phyloP scores from a whole-genome alignment of 2,113 vertebrate genomes.

The Psephotus haematonotus region DNA sequence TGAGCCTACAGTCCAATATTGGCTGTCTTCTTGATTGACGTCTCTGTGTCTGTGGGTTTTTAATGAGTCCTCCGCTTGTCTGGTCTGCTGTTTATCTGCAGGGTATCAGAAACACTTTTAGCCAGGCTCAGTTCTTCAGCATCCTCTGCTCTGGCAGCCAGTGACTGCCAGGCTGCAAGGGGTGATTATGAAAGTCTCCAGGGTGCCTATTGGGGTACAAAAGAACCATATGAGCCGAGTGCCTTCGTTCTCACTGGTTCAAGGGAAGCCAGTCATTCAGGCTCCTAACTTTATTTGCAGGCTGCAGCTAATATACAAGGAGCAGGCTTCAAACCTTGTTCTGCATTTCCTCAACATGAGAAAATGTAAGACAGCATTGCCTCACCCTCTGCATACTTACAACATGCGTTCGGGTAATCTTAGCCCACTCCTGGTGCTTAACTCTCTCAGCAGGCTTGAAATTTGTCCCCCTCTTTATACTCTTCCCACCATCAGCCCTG shows the following conservation, averaged over 20 bases:
- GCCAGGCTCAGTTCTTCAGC: slow-evolving; percentile 9
- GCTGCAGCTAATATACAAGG: background rate
- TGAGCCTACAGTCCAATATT: background rate
- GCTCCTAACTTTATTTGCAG: background rate
- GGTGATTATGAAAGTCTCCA: background rate
- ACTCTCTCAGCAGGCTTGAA: background rate
- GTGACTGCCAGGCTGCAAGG: background rate
- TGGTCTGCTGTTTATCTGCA: slow-evolving; percentile 13
- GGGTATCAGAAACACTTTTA: background rate
- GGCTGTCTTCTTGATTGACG: background rate
- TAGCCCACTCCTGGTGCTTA: background rate
- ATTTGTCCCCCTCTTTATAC: background rate
- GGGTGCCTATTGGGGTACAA: background rate
- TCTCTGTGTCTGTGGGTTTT: slow-evolving; percentile 13
- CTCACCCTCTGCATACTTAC: accelerated
- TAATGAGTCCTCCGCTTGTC: slow-evolving; percentile 37
- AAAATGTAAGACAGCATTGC: background rate
- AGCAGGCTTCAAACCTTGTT: background rate
- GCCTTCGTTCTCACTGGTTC: background rate
- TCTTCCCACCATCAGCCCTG: background rate
- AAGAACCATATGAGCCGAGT: background rate
- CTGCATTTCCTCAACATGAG: background rate
- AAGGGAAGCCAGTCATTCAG: background rate
- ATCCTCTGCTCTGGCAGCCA: background rate
- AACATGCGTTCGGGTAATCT: background rate